Evolutionary conservation across 2,113 vertebrate genomes (phyloP).

Genomic region (Prochilodus magdalenae): DNA sequence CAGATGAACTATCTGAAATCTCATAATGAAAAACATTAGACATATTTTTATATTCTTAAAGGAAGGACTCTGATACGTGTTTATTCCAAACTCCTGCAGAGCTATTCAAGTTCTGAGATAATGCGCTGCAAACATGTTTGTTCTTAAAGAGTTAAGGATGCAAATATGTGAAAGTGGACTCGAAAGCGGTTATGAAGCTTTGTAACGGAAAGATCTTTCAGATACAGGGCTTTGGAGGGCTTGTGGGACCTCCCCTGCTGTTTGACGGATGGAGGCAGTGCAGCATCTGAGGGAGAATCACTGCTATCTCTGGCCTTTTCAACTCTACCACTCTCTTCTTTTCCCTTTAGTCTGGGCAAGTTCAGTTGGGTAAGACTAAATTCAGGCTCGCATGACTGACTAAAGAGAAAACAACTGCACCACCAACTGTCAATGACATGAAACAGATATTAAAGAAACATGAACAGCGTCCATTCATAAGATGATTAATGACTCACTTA

Average conservation of each 20-base stretch:
- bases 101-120: too few relatives aligned
- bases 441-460: background rate
- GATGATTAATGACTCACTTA: background rate
- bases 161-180: background rate
- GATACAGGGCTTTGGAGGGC: background rate
- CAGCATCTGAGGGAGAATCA: background rate
- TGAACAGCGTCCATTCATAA: background rate
- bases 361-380: constrained; percentile 45
- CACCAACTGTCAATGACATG: background rate
- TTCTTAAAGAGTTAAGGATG: background rate
- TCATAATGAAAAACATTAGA: too few relatives aligned
- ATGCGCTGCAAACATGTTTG: background rate
- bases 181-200: constrained; percentile 1
- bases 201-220: background rate
- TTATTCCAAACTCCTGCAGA: background rate
- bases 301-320: background rate
- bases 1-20: too few relatives aligned
- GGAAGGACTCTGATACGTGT: too few relatives aligned
- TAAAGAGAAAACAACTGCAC: background rate
- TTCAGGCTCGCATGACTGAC: background rate
- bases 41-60: too few relatives aligned
- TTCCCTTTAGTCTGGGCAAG: background rate
- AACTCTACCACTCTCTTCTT: background rate
- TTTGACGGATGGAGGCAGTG: background rate
- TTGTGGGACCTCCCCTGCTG: constrained; percentile 4